These are phyloP conservation scores for Parnassius glacialis DNA, from an alignment of 2,888 invertebrate genomes.

Conservation along the genomic window DNA sequence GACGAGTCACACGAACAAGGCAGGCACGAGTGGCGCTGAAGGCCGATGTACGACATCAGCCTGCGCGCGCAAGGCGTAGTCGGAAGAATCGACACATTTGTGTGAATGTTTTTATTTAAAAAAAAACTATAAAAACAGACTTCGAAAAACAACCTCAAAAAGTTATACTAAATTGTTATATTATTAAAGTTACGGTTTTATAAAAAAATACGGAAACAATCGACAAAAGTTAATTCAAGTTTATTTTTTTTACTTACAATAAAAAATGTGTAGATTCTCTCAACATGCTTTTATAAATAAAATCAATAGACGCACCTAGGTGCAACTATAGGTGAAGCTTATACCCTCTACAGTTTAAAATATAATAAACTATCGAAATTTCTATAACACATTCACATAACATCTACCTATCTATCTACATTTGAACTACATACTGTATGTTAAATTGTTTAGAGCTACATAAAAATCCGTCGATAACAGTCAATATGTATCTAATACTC, in stretches of 20 bases:
- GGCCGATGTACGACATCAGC: not conserved
- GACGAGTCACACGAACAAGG: conserved; percentile 20
- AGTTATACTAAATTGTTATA: not conserved
- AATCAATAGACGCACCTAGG: conserved; percentile 33
- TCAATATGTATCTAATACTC: conserved; percentile 36
- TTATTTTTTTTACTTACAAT: too few relatives aligned
- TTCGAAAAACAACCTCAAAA: too few relatives aligned
- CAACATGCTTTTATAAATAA: conserved; percentile 39
- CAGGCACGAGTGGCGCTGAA: not conserved
- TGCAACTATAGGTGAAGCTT: conserved; percentile 48
- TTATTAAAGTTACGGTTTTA: not conserved
- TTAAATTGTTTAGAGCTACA: conserved; percentile 38
- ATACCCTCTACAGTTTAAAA: conserved; percentile 54
- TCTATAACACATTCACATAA: conserved; percentile 59
- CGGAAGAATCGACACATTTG: conserved; percentile 10
- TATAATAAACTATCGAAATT: conserved; percentile 37
- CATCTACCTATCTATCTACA: conserved; percentile 75
- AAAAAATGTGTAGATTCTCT: conserved; percentile 42
- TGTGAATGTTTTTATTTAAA: not conserved
- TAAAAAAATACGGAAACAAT: not conserved
- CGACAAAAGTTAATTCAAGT: too few relatives aligned
- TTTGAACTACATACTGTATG: conserved; percentile 41
- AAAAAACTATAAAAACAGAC: too few relatives aligned
- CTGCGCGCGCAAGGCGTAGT: not conserved
- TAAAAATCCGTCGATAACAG: conserved; percentile 39